Conservation (phyloP, 1,140 invertebrate genomes). For the Papilio glaucus region DNA sequence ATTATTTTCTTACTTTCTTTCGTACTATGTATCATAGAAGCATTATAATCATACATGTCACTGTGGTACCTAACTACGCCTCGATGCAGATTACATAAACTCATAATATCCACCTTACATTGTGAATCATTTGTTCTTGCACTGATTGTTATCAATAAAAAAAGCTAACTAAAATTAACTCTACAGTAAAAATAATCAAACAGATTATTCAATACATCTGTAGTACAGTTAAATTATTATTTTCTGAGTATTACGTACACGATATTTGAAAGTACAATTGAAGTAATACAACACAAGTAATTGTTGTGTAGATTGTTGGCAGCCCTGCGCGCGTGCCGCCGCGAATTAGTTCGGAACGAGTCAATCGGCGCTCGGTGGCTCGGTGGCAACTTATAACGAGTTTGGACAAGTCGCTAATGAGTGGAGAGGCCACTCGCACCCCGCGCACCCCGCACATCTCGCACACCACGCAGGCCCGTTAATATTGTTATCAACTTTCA, state of each 20-base stretch:
- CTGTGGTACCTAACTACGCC: too few relatives aligned
- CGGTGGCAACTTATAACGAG: conserved; percentile 70
- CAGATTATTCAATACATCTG: too few relatives aligned
- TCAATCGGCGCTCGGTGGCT: conserved; percentile 39
- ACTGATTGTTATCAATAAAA: too few relatives aligned
- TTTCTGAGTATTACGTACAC: conserved; percentile 5
- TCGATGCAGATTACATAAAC: too few relatives aligned
- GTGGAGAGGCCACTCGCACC: conserved; percentile 52
- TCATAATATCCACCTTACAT: too few relatives aligned
- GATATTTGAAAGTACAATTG: neutral
- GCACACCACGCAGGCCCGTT: neutral
- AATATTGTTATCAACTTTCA: conserved; percentile 1
- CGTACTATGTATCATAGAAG: too few relatives aligned
- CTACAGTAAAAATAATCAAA: too few relatives aligned
- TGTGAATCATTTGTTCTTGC: too few relatives aligned
- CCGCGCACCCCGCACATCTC: conserved; percentile 24
- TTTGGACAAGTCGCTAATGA: conserved; percentile 75
- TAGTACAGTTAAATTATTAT: too few relatives aligned
- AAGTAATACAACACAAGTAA: conserved; percentile 6
- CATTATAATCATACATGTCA: too few relatives aligned
- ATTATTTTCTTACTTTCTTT: too few relatives aligned
- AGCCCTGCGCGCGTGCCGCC: conserved; percentile 36
- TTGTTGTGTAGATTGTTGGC: neutral
- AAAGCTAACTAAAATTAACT: too few relatives aligned
- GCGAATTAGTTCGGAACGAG: conserved; percentile 41